These are phyloP conservation scores for Scaptomyza parva DNA, from an alignment of 2,888 invertebrate genomes.

Conservation along the genomic window DNA sequence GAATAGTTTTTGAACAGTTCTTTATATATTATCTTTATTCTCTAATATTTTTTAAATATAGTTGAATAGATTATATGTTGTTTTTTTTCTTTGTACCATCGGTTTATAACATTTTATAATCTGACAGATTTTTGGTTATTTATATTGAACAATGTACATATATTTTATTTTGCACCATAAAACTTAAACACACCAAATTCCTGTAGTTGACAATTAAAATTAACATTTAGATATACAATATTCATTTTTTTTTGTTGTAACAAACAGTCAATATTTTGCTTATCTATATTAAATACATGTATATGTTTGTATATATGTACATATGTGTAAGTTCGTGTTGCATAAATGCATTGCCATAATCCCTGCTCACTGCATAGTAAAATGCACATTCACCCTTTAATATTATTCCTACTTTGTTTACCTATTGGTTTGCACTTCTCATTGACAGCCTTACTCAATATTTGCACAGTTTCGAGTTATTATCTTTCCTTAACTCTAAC, in stretches of 20 bases:
- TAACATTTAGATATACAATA: slow-evolving; percentile 50
- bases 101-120: slow-evolving; percentile 8
- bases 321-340: slow-evolving; percentile 3
- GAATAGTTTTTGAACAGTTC: neutral
- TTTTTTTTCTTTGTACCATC: slow-evolving; percentile 26
- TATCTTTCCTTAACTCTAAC: slow-evolving; percentile 35
- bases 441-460: slow-evolving; percentile 57
- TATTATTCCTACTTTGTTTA: slow-evolving; percentile 1
- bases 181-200: slow-evolving; percentile 49
- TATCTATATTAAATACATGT: slow-evolving; percentile 11
- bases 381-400: slow-evolving; percentile 8
- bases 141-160: slow-evolving; percentile 2
- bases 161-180: slow-evolving; percentile 5
- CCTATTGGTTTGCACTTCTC: slow-evolving; percentile 41
- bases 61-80: neutral
- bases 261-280: slow-evolving; percentile 18
- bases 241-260: slow-evolving; percentile 14
- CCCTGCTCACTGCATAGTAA: slow-evolving; percentile 4
- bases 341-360: slow-evolving; percentile 8
- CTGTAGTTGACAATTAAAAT: slow-evolving; percentile 56
- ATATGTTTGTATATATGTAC: neutral
- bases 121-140: slow-evolving; percentile 22
- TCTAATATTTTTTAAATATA: neutral
- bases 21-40: neutral
- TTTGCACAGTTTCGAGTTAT: slow-evolving; percentile 21